Evolutionary conservation across 2,888 invertebrate genomes (phyloP), one percentile per base, ranked within the genome.

Genomic region (Leucania comma): DNA sequence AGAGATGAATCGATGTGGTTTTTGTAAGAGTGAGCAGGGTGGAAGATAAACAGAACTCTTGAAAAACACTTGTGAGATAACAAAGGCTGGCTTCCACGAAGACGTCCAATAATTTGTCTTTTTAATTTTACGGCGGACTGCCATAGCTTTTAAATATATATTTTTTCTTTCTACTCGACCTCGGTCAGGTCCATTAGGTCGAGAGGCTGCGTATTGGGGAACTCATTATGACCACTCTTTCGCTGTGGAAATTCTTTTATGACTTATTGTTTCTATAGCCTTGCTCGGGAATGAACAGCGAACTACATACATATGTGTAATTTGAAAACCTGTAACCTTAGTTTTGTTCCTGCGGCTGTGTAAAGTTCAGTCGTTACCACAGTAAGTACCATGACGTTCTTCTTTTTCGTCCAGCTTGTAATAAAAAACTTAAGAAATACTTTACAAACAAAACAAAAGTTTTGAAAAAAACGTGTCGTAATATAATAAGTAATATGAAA

Each of bases 11-110:
- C 85, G 90, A 92, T 88, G 88, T 86, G 88, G 83, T 88, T 87
- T 83, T 85, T 83, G 77, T 84, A 81, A 80, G 94, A 80, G 87
- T 83, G 92, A 94, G 90, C 82, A 89, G 90, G 91, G 88, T 86
- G 89, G 87, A 91, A 90, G 91, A 94, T 91, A 92, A 93, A 94
- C 94, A 94, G 92, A 94, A 91, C 94, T 94, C 94, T 95, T 93
- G 94, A 95, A 95, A 95, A 96, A 95, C 96, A 95, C 96, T 95
- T 94, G 95, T 94, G 94, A 94, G 94, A 95, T 96, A 95, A 96
- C 96, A 96, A 95, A 95, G 94, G 93, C 93, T 92, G 90, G 91
- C 92, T 95, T 96, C 96, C 93, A 95, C 94, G 96, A 95, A 96
- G 93, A 95, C 93, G 94, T 95, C 92, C 94, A 94, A 96, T 96